These are phyloP conservation scores for Struthidea cinerea DNA, from an alignment of 2,113 vertebrate species.

Conservation along the genomic window DNA sequence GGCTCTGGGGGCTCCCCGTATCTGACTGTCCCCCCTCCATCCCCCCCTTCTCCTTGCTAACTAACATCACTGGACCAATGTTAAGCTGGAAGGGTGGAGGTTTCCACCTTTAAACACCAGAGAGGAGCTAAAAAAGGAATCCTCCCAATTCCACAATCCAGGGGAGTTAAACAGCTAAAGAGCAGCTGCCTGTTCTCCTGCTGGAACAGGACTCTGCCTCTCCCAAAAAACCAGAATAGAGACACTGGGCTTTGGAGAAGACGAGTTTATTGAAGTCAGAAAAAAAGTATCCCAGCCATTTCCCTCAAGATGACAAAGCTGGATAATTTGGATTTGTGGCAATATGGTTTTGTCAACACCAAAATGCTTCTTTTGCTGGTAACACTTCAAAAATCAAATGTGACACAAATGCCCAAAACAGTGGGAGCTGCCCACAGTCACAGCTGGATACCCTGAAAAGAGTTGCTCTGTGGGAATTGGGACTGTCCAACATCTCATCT, in stretches of 20 bases:
- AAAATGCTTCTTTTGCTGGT: not conserved
- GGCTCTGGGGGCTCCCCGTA: not conserved
- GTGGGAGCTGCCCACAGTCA: not conserved
- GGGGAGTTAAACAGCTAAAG: not conserved
- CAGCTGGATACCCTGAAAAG: not conserved
- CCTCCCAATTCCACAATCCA: not conserved
- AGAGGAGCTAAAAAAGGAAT: not conserved
- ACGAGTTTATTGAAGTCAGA: not conserved
- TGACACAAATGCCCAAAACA: not conserved
- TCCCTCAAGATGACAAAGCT: not conserved
- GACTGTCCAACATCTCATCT: not conserved
- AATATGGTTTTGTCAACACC: not conserved
- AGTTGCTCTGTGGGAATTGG: not conserved
- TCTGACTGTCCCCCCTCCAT: too few relatives aligned
- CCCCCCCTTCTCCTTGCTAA: fast-evolving
- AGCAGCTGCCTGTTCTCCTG: not conserved
- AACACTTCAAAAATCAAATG: not conserved
- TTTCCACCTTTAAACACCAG: not conserved
- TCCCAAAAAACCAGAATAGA: not conserved
- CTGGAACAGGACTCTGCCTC: not conserved
- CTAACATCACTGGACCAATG: fast-evolving
- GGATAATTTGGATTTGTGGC: not conserved
- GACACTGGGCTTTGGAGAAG: not conserved
- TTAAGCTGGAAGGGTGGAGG: not conserved
- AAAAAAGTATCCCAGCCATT: not conserved